These are phyloP conservation scores for Pangasius sanitwongsei DNA, from an alignment of 2,797 vertebrate species.

Conservation along the genomic window DNA sequence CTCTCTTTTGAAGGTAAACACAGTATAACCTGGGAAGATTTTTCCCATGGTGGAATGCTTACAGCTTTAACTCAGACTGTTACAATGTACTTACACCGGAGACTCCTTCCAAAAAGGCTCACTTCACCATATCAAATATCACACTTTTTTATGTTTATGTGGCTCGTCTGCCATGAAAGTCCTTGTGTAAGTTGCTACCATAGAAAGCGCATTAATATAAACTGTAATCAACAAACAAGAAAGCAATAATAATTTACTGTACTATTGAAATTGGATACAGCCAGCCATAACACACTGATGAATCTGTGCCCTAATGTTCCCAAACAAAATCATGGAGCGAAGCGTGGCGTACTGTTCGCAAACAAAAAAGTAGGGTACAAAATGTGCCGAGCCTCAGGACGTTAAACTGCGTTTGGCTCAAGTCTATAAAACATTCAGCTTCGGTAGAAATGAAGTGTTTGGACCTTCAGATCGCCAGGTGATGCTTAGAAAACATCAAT, in stretches of 20 bases:
- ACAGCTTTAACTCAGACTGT: too few relatives aligned
- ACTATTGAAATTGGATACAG: background rate
- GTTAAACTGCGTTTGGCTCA: background rate
- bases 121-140: background rate
- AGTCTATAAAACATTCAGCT: slow-evolving; percentile 1
- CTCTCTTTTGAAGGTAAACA: too few relatives aligned
- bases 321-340: background rate
- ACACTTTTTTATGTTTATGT: too few relatives aligned
- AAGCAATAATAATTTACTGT: too few relatives aligned
- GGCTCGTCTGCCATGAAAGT: background rate
- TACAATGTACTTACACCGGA: background rate
- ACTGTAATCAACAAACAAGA: background rate
- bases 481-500: slow-evolving; percentile 72
- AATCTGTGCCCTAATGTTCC: background rate
- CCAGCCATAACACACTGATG: background rate
- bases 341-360: background rate
- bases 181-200: background rate
- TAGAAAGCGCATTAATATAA: background rate
- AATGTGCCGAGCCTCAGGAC: slow-evolving; percentile 17
- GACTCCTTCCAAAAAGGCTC: background rate
- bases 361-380: background rate
- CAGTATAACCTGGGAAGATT: too few relatives aligned
- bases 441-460: slow-evolving; percentile 3
- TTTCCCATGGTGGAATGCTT: too few relatives aligned
- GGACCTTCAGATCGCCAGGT: slow-evolving; percentile 29